These are phyloP conservation scores for Rhea americana DNA, from an alignment of 2,113 vertebrate genomes.

Conservation along the genomic window DNA sequence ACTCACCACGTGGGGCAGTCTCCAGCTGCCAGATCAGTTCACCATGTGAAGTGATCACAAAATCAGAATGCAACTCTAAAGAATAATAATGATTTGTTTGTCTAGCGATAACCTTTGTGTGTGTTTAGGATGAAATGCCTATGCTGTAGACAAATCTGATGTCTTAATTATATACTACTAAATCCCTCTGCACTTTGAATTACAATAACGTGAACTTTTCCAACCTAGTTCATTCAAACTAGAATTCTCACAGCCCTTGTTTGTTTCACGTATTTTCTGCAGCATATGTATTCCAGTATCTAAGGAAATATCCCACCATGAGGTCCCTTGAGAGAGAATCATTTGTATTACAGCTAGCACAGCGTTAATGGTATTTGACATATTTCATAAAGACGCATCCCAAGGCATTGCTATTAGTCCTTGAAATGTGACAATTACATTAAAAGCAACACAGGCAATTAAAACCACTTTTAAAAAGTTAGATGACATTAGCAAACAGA, in stretches of 20 bases:
- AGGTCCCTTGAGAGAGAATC: background rate
- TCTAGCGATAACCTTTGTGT: background rate
- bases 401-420: conserved; percentile 30
- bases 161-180: background rate
- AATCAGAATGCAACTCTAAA: background rate
- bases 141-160: background rate
- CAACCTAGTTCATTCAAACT: background rate
- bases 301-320: background rate
- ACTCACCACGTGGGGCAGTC: background rate
- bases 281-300: background rate
- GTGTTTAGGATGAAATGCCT: background rate
- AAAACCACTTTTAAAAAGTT: background rate
- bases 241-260: background rate
- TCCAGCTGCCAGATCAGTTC: background rate
- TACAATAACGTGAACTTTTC: background rate
- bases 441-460: conserved; percentile 50
- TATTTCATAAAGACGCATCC: conserved; percentile 23
- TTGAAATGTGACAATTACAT: conserved; percentile 13
- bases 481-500: conserved; percentile 32
- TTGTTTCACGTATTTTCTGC: background rate
- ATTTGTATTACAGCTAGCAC: conserved; percentile 32
- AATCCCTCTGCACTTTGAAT: background rate
- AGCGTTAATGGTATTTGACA: conserved; percentile 1
- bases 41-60: background rate
- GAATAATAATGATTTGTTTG: background rate